Conservation (phyloP, 2,888 invertebrate species). For the Habrosyne pyritoides region DNA sequence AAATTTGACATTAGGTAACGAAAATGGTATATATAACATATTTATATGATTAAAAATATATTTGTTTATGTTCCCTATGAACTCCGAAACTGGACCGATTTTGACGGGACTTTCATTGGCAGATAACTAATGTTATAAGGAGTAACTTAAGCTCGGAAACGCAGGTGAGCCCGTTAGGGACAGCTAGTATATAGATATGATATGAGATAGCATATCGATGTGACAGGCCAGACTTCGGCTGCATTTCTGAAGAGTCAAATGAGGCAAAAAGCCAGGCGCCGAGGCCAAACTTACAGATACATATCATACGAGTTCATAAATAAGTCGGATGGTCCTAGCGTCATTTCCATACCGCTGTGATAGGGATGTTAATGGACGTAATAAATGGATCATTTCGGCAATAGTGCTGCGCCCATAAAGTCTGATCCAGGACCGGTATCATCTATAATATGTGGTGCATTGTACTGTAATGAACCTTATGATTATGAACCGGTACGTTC, state of each 20-base stretch:
- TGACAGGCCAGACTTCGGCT: not conserved
- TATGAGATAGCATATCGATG: too few relatives aligned
- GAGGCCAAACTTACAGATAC: slow-evolving; percentile 24
- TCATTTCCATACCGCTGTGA: slow-evolving; percentile 49
- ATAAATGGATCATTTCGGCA: slow-evolving; percentile 50
- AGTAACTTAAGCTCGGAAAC: too few relatives aligned
- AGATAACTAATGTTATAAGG: too few relatives aligned
- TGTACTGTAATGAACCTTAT: not conserved
- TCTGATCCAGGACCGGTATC: slow-evolving; percentile 31
- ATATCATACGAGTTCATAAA: slow-evolving; percentile 38
- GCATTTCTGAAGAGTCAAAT: not conserved
- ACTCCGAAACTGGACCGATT: too few relatives aligned
- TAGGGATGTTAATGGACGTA: slow-evolving; percentile 48
- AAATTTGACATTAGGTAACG: too few relatives aligned
- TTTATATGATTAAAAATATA: too few relatives aligned
- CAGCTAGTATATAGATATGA: too few relatives aligned
- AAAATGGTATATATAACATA: too few relatives aligned
- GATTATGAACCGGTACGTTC: not conserved
- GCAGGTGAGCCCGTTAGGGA: too few relatives aligned
- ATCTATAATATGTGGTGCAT: slow-evolving; percentile 13
- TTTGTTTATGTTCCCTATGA: too few relatives aligned
- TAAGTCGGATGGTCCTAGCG: slow-evolving; percentile 38
- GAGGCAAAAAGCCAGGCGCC: not conserved
- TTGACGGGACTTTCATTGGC: too few relatives aligned
- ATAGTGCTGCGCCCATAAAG: slow-evolving; percentile 35